Percentiles rank a stretch among this genome's conserved stretches.
These are phyloP conservation scores for Choreutis nemorana DNA, from an alignment of 2,888 invertebrate species.

Conservation along the genomic window DNA sequence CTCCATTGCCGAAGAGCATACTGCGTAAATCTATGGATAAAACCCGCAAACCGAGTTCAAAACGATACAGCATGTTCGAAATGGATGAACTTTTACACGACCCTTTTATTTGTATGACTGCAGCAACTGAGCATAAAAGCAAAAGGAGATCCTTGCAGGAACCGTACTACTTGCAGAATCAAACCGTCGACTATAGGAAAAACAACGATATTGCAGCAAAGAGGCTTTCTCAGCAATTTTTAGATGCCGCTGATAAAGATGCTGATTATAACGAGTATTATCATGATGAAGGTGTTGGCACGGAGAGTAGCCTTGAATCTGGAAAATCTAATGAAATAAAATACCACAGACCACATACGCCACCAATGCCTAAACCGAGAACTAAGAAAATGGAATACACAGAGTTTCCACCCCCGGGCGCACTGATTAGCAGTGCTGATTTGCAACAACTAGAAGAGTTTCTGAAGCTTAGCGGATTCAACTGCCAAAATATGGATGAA, in stretches of 20 bases:
- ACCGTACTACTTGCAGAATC: slow-evolving; percentile 70
- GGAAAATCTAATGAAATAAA: slow-evolving; percentile 63
- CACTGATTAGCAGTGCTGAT: slow-evolving; percentile 68
- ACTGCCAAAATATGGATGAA: slow-evolving; percentile 71
- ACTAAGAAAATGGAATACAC: slow-evolving; percentile 56
- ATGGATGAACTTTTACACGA: slow-evolving; percentile 68
- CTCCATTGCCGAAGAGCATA: slow-evolving; percentile 77
- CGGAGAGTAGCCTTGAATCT: slow-evolving; percentile 66
- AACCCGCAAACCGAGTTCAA: slow-evolving; percentile 58
- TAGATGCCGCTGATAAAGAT: slow-evolving; percentile 62
- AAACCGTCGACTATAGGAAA: slow-evolving; percentile 54
- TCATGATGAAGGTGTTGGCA: slow-evolving; percentile 71
- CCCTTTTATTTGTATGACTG: slow-evolving; percentile 46
- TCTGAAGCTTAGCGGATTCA: slow-evolving; percentile 74
- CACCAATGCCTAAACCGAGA: slow-evolving; percentile 59
- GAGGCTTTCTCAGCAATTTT: slow-evolving; percentile 56
- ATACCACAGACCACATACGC: slow-evolving; percentile 57
- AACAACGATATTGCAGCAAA: slow-evolving; percentile 63
- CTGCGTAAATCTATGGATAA: slow-evolving; percentile 70
- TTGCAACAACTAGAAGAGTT: slow-evolving; percentile 75
- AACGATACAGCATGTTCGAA: slow-evolving; percentile 85
- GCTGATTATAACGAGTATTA: slow-evolving; percentile 61
- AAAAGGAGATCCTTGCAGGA: slow-evolving; percentile 82
- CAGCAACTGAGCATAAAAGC: slow-evolving; percentile 55
- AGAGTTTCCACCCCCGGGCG: slow-evolving; percentile 57